Evolutionary conservation across 1,140 invertebrate genomes (phyloP).

Genomic region (Idris sp.): DNA sequence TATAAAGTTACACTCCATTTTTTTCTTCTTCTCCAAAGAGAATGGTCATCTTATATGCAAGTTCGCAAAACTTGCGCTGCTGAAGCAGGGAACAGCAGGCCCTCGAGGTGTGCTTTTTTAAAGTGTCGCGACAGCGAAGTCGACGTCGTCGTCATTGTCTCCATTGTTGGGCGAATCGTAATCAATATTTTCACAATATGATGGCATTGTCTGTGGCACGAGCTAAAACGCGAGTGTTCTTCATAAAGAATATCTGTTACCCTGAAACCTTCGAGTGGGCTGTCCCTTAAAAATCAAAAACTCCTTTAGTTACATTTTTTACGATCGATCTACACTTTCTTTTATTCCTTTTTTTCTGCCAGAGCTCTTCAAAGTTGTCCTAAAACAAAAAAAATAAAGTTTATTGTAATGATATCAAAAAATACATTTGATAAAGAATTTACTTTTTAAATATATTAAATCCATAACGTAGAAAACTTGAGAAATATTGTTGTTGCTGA

Average conservation of each 20-base stretch:
- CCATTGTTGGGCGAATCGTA: constrained; percentile 77
- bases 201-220: constrained; percentile 75
- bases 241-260: constrained; percentile 59
- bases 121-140: constrained; percentile 70
- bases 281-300: neutral
- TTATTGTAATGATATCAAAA: too few relatives aligned
- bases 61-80: constrained; percentile 49
- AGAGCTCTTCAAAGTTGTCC: too few relatives aligned
- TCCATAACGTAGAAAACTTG: too few relatives aligned
- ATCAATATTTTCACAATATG: constrained; percentile 80
- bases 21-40: constrained; percentile 36
- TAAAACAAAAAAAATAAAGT: too few relatives aligned
- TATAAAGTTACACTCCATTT: too few relatives aligned
- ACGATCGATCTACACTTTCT: too few relatives aligned
- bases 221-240: constrained; percentile 68
- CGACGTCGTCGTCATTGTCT: constrained; percentile 73
- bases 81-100: constrained; percentile 54
- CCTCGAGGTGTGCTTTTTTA: constrained; percentile 63
- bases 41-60: constrained; percentile 55
- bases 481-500: too few relatives aligned
- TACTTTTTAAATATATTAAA: too few relatives aligned
- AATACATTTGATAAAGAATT: too few relatives aligned
- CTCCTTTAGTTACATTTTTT: too few relatives aligned
- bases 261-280: constrained; percentile 48
- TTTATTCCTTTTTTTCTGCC: too few relatives aligned